Percentiles rank a stretch among this genome's conserved stretches.
Evolutionary conservation across 2,113 vertebrate genomes (phyloP).

Genomic region (Laticauda colubrina): DNA sequence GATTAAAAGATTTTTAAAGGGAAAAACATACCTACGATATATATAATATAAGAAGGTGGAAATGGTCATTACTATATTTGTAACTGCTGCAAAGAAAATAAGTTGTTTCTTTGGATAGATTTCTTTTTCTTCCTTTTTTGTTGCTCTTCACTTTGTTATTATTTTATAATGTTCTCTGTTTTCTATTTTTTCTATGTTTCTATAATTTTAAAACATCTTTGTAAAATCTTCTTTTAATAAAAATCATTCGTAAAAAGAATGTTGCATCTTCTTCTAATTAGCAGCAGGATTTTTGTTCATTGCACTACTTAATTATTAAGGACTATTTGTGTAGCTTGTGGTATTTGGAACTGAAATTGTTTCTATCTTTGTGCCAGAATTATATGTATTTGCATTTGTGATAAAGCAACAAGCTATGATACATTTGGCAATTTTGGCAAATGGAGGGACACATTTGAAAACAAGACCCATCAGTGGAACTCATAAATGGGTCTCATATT

Average conservation of each 20-base stretch:
- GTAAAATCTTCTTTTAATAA: background rate
- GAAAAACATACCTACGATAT: background rate
- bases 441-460: too few species aligned
- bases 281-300: background rate
- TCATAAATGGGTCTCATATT: background rate
- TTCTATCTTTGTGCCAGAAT: background rate
- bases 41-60: background rate
- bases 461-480: background rate
- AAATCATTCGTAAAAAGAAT: background rate
- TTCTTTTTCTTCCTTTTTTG: background rate
- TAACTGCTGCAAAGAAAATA: background rate
- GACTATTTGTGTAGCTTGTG: background rate
- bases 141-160: background rate
- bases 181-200: background rate
- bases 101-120: background rate
- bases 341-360: background rate
- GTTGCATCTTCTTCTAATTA: conserved; percentile 1
- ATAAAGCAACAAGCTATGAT: background rate
- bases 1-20: background rate
- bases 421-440: background rate
- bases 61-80: background rate
- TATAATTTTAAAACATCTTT: background rate
- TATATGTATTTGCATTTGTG: background rate
- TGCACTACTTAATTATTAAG: background rate
- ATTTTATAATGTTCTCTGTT: background rate